Conservation (phyloP, 1,140 invertebrate species). For the Octopus sinensis region DNA sequence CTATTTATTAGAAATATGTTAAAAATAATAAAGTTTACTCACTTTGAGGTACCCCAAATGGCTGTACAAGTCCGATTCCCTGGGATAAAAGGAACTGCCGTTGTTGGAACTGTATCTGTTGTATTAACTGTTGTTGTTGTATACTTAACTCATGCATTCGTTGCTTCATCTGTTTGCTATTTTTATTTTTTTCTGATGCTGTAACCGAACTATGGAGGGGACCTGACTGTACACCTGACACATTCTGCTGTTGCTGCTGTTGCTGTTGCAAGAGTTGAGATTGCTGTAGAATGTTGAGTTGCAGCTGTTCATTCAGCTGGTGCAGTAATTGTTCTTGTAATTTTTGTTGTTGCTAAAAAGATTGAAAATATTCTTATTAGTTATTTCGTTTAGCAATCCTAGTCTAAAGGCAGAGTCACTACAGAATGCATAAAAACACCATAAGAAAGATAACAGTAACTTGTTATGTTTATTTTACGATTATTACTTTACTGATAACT, state of each 20-base stretch:
- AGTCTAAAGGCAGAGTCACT: no score
- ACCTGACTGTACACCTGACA: background rate
- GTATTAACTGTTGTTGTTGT: slow-evolving; percentile 75
- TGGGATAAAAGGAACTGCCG: slow-evolving; percentile 68
- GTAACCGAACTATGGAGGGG: background rate
- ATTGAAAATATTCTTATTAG: no score
- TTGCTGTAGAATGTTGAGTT: slow-evolving; percentile 72
- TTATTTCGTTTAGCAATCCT: no score
- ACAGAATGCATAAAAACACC: no score
- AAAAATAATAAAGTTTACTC: slow-evolving; percentile 19
- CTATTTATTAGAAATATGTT: background rate
- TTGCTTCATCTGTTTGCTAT: slow-evolving; percentile 59
- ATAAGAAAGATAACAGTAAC: no score
- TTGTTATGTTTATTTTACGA: no score
- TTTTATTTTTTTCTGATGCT: slow-evolving; percentile 53
- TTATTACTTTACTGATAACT: no score
- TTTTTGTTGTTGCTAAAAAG: slow-evolving; percentile 62
- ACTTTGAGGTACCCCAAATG: slow-evolving; percentile 44
- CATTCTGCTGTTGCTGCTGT: slow-evolving; percentile 56
- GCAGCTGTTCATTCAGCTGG: slow-evolving; percentile 75
- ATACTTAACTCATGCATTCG: slow-evolving; percentile 71
- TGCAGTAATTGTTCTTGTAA: slow-evolving; percentile 70
- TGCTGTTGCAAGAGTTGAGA: slow-evolving; percentile 70
- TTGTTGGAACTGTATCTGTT: slow-evolving; percentile 73
- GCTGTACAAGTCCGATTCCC: slow-evolving; percentile 38